Evolutionary conservation across 2,113 vertebrate species (phyloP), one percentile per base, ranked within the genome.

Genomic region (Tapirus terrestris): DNA sequence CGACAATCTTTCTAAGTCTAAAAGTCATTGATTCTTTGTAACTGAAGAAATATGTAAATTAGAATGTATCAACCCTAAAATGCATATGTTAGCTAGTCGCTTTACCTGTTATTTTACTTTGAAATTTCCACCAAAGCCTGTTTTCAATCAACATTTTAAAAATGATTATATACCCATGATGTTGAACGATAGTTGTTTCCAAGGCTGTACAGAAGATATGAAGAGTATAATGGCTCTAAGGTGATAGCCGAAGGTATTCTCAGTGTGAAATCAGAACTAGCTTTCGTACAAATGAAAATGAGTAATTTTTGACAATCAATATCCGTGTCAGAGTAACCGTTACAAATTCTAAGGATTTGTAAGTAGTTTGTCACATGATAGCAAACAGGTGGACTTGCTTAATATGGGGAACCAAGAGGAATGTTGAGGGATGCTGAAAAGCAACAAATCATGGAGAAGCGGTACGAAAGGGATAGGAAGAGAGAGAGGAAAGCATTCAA

Each of bases 281-380:
- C 58, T 97, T 81, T 92, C 61, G 31, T 36, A 72, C 43, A 92
- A 85, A 94, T 82, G 45, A 92, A 92, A 92, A 86, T 27, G n/a
- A 58, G 29, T 67, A 31, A 53, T 81, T 73, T 85, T 89, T 81
- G 58, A 48, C n/a, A n/a, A 25, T 80, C 31, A 67, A 10, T 94
- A 84, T 58, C 79, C 18, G 4, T 80, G 33, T 85, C 91, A 89
- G 56, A 73, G 45, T 63, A 89, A 51, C 25, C n/a, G 72, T 63
- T 58, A 88, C 33, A 65, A 70, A 76, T 67, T 51, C 39, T 87
- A 67, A 95, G 58, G 67, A n/a, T 91, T 63, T 76, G 13, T 76
- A 31, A 51, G 43, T 56, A 56, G 81, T 65, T 91, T 36, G 33
- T 83, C 65, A 73, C n/a, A 48, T 68, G 17, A 65, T 80, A 45